Evolutionary conservation across 2,888 invertebrate genomes (phyloP), one percentile per base, ranked within the genome.

Genomic region (Eupithecia dodoneata): DNA sequence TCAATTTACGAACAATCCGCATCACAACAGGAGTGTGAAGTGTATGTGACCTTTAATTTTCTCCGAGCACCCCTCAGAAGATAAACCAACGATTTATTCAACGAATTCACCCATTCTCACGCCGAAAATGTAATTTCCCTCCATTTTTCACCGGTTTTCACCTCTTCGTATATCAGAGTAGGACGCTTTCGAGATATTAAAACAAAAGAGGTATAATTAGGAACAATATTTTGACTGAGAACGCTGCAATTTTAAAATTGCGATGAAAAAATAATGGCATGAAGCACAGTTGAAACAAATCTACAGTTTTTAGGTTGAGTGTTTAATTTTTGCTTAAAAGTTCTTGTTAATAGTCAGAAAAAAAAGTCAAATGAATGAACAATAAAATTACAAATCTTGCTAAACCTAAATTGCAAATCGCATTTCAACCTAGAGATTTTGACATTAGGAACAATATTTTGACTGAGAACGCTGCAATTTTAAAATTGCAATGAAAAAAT

Each of bases 161-260:
- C 74, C 55, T 30, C 15, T 69, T 70, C 76, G 70, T 78, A 78
- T 72, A 76, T 79, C 76, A 79, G 13, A 69, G 42, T 47, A 49
- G 63, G 44, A 13, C 59, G 73, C 66, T 74, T 76, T 44, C 63
- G 45, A 73, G 55, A 76, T 73, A 76, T 80, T 78, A 76, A 78
- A 75, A 78, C 55, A 66, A 78, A 81, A 78, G 71, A 67, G 75
- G 74, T 76, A 73, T 80, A 80, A 81, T 79, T 78, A 81, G 76
- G 73, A 79, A 79, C 72, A 81, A 76, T 74, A 74, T 71, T 73
- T 76, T 81, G 76, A 76, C 65, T 52, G 69, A 77, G 65, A 76
- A 75, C 72, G 44, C 45, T 69, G 45, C 67, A 67, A 44, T 67
- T 67, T 42, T n/a, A 52, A 73, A 74, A 70, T 74, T 78, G 10